A percentile compares a stretch with the other conserved stretches of the same genome.
These are phyloP conservation scores for Mongoloraphidia duomilia DNA, from an alignment of 2,888 invertebrate genomes.

Conservation along the genomic window DNA sequence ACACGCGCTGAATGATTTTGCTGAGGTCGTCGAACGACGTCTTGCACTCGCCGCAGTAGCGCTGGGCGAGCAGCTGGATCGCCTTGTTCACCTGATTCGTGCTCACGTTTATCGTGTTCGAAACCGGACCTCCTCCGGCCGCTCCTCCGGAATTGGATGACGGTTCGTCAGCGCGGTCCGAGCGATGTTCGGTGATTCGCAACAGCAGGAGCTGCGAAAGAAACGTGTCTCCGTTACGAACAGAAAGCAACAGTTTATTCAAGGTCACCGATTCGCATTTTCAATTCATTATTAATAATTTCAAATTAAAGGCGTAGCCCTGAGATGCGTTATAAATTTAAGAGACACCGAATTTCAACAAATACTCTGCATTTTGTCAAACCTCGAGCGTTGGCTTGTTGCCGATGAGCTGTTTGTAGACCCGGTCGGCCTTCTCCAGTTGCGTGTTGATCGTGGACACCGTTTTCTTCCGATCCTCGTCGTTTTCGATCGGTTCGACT, in stretches of 20 bases:
- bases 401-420: slow-evolving; percentile 78
- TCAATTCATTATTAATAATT: neutral
- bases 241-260: neutral
- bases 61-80: slow-evolving; percentile 86
- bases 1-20: slow-evolving; percentile 76
- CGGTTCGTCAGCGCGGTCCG: slow-evolving; percentile 48
- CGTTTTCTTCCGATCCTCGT: slow-evolving; percentile 91
- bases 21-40: slow-evolving; percentile 89
- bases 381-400: slow-evolving; percentile 84
- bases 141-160: slow-evolving; percentile 22
- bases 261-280: neutral
- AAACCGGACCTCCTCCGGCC: slow-evolving; percentile 31
- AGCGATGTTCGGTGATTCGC: slow-evolving; percentile 76
- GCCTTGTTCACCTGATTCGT: slow-evolving; percentile 68
- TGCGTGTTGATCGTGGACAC: slow-evolving; percentile 80
- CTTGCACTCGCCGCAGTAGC: slow-evolving; percentile 90
- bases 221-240: neutral
- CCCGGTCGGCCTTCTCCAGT: slow-evolving; percentile 86
- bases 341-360: no score
- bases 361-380: no score
- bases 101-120: slow-evolving; percentile 14
- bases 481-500: slow-evolving; percentile 93
- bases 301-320: no score
- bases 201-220: slow-evolving; percentile 50
- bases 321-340: no score